Conservation (phyloP, 2,888 invertebrate species). For the Augiades crinisus region DNA sequence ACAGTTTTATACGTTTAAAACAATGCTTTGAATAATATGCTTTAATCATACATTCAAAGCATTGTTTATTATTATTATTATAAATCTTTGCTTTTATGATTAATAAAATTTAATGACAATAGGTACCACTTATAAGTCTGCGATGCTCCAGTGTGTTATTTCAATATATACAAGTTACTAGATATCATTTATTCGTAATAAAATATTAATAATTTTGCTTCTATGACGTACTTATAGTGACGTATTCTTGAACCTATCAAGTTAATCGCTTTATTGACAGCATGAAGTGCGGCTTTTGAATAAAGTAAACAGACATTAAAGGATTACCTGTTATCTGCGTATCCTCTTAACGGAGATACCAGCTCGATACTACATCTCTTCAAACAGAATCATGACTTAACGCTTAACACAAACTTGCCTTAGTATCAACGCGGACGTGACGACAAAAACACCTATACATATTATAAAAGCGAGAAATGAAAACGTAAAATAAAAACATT, state of each 20-base stretch:
- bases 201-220: no score
- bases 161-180: no score
- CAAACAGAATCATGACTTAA: slow-evolving; percentile 45
- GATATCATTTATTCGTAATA: no score
- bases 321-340: slow-evolving; percentile 47
- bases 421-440: slow-evolving; percentile 31
- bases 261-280: slow-evolving; percentile 37
- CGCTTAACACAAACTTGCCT: slow-evolving; percentile 40
- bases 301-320: slow-evolving; percentile 48
- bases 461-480: slow-evolving; percentile 39
- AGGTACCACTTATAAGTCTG: no score
- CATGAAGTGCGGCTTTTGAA: slow-evolving; percentile 41
- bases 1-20: no score
- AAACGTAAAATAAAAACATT: slow-evolving; percentile 48
- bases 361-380: slow-evolving; percentile 27
- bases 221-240: no score
- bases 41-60: no score
- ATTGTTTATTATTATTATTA: no score
- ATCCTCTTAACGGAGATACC: slow-evolving; percentile 15
- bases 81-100: no score
- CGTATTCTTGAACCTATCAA: slow-evolving; percentile 13
- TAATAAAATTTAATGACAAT: no score
- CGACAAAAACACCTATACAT: slow-evolving; percentile 29
- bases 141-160: no score
- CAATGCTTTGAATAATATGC: no score